Base-by-base conservation (phyloP, 2,888 invertebrate species). In the Beris chalybata region DNA sequence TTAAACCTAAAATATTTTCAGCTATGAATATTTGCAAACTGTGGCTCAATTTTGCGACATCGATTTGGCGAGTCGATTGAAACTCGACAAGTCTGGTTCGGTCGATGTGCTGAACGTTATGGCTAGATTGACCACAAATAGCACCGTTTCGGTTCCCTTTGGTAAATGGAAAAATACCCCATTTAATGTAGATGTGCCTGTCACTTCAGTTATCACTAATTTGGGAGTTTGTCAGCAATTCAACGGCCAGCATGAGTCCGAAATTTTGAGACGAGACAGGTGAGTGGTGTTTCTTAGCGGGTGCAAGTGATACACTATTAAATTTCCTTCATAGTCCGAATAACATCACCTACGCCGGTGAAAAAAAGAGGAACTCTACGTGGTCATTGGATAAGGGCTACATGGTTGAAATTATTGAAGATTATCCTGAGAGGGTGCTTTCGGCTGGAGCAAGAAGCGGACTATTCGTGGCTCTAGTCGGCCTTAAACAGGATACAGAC, bases 391-490 rank as follows among this genome's bases (percentile, higher is more conserved):
- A 75, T 44, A 65, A 64, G 13, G 75, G 76, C 4, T 76, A 76
- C 66, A 48, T 56, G 1, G 53, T 71, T 32, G 61, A 71, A 7
- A 70, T 71, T 1, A 12, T 15, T 15, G 45, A 55, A 45, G 31
- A 45, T 22, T 77, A 74, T 70, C 77, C 77, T 0, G 65, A 66
- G 9, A 65, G 75, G 38, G 67, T 70, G 6, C 54, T 63, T 47
- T 53, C 66, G 45, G 57, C 68, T 9, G 74, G 74, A 9, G 75
- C 76, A 4, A 78, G 76, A 45, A 76, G 77, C 9, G 84, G 84
- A 22, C 77, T 86, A 31, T 80, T 80, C 67, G 75, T 85, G 11
- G 76, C 83, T 4, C 71, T 85, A 67, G 75, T 79, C 64, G 81
- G 83, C 1, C 81, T 79, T 65, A 74, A 77, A 22, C 76, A 77